Percentiles rank a stretch among this genome's conserved stretches.
Evolutionary conservation across 1,140 invertebrate species (phyloP).

Genomic region (Caenorhabditis tropicalis): DNA sequence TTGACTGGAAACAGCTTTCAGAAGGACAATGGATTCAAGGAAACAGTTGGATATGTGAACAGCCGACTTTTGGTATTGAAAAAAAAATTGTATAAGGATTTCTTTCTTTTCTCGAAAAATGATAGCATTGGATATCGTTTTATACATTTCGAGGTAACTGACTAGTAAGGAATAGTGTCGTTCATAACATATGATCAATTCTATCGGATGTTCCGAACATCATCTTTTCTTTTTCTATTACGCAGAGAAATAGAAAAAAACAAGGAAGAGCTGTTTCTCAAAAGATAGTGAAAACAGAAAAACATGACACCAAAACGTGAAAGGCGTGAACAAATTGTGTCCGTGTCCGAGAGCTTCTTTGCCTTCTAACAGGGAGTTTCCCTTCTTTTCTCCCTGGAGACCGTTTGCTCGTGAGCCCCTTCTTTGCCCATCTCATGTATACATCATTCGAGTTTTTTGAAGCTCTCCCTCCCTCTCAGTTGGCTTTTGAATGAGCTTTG

Average conservation of each 20-base stretch:
- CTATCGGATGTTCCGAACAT: too few relatives aligned
- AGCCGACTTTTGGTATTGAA: too few relatives aligned
- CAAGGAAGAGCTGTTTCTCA: not conserved
- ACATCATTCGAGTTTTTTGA: constrained; percentile 41
- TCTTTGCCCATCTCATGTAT: constrained; percentile 16
- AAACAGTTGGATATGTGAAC: too few relatives aligned
- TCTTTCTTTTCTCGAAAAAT: too few relatives aligned
- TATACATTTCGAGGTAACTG: too few relatives aligned
- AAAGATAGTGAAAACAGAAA: constrained; percentile 27
- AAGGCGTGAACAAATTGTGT: constrained; percentile 36
- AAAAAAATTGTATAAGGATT: too few relatives aligned
- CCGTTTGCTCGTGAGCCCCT: constrained; percentile 17
- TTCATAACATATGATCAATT: too few relatives aligned
- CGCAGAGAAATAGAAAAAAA: too few relatives aligned
- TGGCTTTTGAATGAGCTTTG: not conserved
- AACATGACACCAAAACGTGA: constrained; percentile 21
- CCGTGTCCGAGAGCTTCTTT: not conserved
- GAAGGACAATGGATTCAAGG: too few relatives aligned
- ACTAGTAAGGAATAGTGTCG: too few relatives aligned
- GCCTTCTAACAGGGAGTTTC: not conserved
- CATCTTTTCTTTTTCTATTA: too few relatives aligned
- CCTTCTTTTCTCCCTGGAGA: constrained; percentile 29
- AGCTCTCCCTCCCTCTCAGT: not conserved
- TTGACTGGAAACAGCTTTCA: not conserved
- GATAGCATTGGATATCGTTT: too few relatives aligned